Evolutionary conservation across 1,140 invertebrate species (phyloP), one percentile per base, ranked within the genome.

Genomic region (Daktulosphaira vitifoliae): DNA sequence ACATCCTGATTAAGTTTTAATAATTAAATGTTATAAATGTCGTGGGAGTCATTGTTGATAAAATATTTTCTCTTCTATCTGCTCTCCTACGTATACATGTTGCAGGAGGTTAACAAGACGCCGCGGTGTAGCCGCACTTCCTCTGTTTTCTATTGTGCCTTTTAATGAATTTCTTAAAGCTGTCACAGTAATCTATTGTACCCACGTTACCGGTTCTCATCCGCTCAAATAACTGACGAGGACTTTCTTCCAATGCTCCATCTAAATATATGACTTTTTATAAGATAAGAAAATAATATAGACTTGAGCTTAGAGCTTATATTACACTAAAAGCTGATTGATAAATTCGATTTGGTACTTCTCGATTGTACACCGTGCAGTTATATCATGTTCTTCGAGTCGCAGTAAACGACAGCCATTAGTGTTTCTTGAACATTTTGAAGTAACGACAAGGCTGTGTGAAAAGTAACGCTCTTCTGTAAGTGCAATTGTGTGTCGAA

Each of bases 401-500:
- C 26, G n/a, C 23, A 15, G 39, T 59, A 59, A 59, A 59, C 54
- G 54, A 44, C 42, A n/a, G 54, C 54, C 54, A 44, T 59, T 59
- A 59, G 42, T 38, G 54, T 42, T 8, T 26, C 42, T 44, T 9
- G 23, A 46, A 59, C 39, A 54, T 39, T 23, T 7, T 20, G 1
- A 26, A 18, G 29, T 38, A 9, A n/a, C n/a, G n/a, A n/a, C 6
- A 5, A n/a, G 15, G 13, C 3, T 8, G 49, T 8, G 18, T 18
- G 4, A 7, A 25, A 38, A 22, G 54, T 44, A 38, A 33, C 29
- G 29, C 11, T 59, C 25, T 44, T 37, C 42, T n/a, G 54, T 59
- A 59, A 59, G 54, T 59, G 54, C 54, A 59, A 59, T 59, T 59
- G 54, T 59, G 54, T 59, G 54, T 59, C 54, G 54, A 59, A 59